phyloP scores from a whole-genome alignment of 2,797 vertebrate species.

The Apogon hyalosoma region DNA sequence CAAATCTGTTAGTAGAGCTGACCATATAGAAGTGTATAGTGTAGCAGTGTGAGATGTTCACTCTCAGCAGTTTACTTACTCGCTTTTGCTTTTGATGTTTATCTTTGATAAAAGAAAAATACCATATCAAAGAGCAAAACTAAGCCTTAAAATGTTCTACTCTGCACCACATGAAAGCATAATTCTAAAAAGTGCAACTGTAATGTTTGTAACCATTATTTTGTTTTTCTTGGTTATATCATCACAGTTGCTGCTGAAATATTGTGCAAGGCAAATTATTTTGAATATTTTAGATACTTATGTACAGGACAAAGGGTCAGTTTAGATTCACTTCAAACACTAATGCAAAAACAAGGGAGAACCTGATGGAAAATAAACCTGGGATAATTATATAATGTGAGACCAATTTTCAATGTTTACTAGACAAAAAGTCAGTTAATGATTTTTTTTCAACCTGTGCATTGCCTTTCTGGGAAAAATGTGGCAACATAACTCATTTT shows the following conservation, averaged over 20 bases:
- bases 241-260: background rate
- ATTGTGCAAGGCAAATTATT: conserved; percentile 4
- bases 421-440: no score
- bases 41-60: conserved; percentile 21
- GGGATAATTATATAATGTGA: no score
- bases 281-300: background rate
- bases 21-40: conserved; percentile 4
- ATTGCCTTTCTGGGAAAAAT: no score
- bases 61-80: conserved; percentile 14
- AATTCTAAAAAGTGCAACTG: conserved; percentile 10
- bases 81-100: conserved; percentile 38
- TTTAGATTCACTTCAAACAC: no score
- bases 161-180: conserved; percentile 13
- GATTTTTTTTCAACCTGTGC: no score
- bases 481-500: no score
- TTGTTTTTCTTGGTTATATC: conserved; percentile 10
- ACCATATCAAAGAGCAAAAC: conserved; percentile 39
- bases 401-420: no score
- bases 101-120: conserved; percentile 40
- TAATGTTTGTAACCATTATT: background rate
- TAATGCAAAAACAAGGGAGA: no score
- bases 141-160: conserved; percentile 1
- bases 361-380: no score
- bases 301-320: background rate
- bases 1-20: conserved; percentile 13